Base-by-base conservation (phyloP, 1,140 invertebrate genomes). In the Drosophila paulistorum region DNA sequence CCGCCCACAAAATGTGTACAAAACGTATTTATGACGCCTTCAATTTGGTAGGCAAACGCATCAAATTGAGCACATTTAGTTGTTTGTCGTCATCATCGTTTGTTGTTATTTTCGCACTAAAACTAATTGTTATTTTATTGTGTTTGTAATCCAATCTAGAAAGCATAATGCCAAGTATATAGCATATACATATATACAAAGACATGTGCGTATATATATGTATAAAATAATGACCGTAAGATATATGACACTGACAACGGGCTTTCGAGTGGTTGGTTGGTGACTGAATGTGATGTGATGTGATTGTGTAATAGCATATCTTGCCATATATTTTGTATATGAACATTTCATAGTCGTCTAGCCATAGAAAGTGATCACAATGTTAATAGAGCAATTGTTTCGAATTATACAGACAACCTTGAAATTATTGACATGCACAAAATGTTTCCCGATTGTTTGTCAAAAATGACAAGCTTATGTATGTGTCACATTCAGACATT, bases 101-200 rank as follows among this genome's bases (percentile, higher is more conserved):
- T 65, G 30, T 74, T 61, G 61, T 62, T 17, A 35, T 59, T 60
- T 45, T 74, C 57, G 71, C 65, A 75, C 74, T 76, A 76, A 76
- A 75, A 76, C 72, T 77, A 77, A 77, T 77, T 77, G 74, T 62
- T 71, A 66, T 77, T 77, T 77, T 77, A 77, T 77, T 77, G 75
- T 69, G 62, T 77, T 71, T 77, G 74, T 75, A 76, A 76, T 76
- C 71, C 74, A 75, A 76, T 76, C 65, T 65, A 74, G 17, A 57
- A 55, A 55, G 37, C 55, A 57, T 41, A 64, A 54, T 55, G 57
- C 68, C 41, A 63, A 58, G 33, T 30, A 30, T 35, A 26, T 3
- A 17, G 48, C 2, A 48, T 48, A 17, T 17, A 2, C 17, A 17
- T 45, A 48, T 48, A 48, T 42, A 11, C 1, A n/a, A n/a, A 30